Evolutionary conservation across 2,888 invertebrate species (phyloP).

Genomic region (Sussaba pulchella): DNA sequence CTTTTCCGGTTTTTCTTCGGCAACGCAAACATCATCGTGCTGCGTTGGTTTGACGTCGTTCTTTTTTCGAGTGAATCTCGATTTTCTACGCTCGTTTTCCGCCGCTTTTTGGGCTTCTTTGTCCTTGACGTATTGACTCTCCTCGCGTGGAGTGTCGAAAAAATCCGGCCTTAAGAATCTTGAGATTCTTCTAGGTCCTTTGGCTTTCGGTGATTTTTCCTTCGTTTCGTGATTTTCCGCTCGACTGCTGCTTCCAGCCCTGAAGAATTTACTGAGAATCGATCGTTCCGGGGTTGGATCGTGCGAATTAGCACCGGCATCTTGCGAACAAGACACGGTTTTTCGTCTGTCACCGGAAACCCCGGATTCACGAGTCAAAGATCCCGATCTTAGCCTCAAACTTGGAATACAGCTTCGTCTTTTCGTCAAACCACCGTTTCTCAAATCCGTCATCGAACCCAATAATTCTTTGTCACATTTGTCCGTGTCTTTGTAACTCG

Average conservation of each 20-base stretch:
- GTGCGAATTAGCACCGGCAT: slow-evolving; percentile 48
- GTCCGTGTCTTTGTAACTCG: slow-evolving; percentile 78
- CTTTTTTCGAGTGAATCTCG: slow-evolving; percentile 89
- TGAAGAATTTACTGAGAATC: slow-evolving; percentile 86
- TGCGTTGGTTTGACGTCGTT: slow-evolving; percentile 87
- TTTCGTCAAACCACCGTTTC: slow-evolving; percentile 67
- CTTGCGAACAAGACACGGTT: slow-evolving; percentile 71
- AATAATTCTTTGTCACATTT: slow-evolving; percentile 79
- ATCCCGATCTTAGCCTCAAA: slow-evolving; percentile 78
- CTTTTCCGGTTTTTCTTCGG: slow-evolving; percentile 73
- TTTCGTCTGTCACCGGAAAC: slow-evolving; percentile 57
- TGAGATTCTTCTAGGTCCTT: slow-evolving; percentile 88
- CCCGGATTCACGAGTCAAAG: slow-evolving; percentile 76
- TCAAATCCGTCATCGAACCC: slow-evolving; percentile 74
- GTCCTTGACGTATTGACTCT: slow-evolving; percentile 87
- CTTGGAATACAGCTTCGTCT: slow-evolving; percentile 80
- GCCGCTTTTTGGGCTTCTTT: slow-evolving; percentile 82
- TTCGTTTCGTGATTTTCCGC: slow-evolving; percentile 61
- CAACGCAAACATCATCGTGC: slow-evolving; percentile 66
- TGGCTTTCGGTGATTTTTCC: slow-evolving; percentile 75
- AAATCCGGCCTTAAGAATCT: slow-evolving; percentile 92
- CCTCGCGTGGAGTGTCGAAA: slow-evolving; percentile 89
- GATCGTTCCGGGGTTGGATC: slow-evolving; percentile 85
- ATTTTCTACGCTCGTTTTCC: slow-evolving; percentile 87
- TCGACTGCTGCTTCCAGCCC: slow-evolving; percentile 83